A percentile compares a stretch with the other conserved stretches of the same genome.
Conservation (phyloP, 2,797 vertebrate genomes). For the Lateolabrax maculatus region DNA sequence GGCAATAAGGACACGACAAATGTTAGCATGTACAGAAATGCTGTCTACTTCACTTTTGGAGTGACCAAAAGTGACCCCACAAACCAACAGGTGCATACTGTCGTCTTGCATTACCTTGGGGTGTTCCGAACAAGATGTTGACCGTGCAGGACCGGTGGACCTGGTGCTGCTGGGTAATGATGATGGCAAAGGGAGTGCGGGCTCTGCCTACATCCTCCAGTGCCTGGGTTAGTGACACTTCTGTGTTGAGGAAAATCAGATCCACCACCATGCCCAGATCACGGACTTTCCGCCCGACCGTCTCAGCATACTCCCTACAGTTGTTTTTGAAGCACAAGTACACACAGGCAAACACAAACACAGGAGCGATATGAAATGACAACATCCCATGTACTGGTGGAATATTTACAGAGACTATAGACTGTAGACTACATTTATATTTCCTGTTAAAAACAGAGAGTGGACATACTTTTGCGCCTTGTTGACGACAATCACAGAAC, state of each 20-base stretch:
- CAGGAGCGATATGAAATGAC: constrained; percentile 69
- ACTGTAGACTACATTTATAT: background rate
- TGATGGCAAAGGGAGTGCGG: constrained; percentile 97
- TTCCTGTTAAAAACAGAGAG: background rate
- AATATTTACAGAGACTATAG: background rate
- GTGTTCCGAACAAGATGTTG: constrained; percentile 98
- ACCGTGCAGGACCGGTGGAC: constrained; percentile 98
- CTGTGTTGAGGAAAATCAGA: constrained; percentile 99
- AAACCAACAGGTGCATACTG: background rate
- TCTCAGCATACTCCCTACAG: constrained; percentile 96
- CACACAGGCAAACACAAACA: constrained; percentile 26
- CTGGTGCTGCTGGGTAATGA: constrained; percentile 98
- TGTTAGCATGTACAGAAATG: background rate
- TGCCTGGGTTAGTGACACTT: constrained; percentile 96
- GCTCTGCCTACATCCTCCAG: constrained; percentile 96
- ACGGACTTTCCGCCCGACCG: constrained; percentile 95
- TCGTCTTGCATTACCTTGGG: constrained; percentile 89
- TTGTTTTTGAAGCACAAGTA: constrained; percentile 59
- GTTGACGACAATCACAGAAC: constrained; percentile 98
- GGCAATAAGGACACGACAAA: background rate
- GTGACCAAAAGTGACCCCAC: too few species aligned
- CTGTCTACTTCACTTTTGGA: too few species aligned
- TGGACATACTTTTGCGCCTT: constrained; percentile 95
- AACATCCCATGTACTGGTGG: constrained; percentile 6
- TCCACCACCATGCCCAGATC: constrained; percentile 99